A percentile compares a stretch with the other conserved stretches of the same genome.
These are phyloP conservation scores for Forbesichthys agassizii DNA, from an alignment of 2,113 vertebrate species.

Conservation along the genomic window DNA sequence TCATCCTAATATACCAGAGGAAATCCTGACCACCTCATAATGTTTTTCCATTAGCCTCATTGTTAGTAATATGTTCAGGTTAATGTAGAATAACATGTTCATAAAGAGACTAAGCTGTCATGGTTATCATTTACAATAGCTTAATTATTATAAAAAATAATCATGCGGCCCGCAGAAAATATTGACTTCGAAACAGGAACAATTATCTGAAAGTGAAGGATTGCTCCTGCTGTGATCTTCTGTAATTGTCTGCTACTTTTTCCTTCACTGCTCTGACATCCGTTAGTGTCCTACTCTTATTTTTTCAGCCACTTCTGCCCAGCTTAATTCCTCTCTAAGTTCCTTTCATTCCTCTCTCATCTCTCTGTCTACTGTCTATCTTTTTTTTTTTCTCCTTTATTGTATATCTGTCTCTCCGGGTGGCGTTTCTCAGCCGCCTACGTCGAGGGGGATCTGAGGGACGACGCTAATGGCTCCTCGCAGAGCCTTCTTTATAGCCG, in stretches of 20 bases:
- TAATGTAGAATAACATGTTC: no score
- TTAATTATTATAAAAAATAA: no score
- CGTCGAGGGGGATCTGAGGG: conserved; percentile 34
- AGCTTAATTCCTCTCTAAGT: background rate
- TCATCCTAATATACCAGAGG: conserved; percentile 24
- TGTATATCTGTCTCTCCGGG: background rate
- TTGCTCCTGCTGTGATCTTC: background rate
- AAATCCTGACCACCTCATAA: conserved; percentile 18
- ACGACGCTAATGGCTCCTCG: conserved; percentile 40
- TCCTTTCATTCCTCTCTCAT: background rate
- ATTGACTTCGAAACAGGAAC: background rate
- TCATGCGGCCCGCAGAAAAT: background rate
- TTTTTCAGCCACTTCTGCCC: background rate
- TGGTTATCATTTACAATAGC: no score
- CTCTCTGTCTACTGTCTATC: background rate
- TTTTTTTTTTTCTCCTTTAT: background rate
- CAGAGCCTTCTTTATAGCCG: conserved; percentile 55
- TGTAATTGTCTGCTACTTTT: background rate
- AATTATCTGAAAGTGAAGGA: no score
- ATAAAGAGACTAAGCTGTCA: no score
- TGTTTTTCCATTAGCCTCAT: background rate
- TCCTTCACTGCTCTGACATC: no score
- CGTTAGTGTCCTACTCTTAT: background rate
- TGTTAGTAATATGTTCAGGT: conserved; percentile 2
- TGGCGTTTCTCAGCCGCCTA: conserved; percentile 8